phyloP scores from a whole-genome alignment of 2,888 invertebrate genomes.

The Acanthacorydalis orientalis region DNA sequence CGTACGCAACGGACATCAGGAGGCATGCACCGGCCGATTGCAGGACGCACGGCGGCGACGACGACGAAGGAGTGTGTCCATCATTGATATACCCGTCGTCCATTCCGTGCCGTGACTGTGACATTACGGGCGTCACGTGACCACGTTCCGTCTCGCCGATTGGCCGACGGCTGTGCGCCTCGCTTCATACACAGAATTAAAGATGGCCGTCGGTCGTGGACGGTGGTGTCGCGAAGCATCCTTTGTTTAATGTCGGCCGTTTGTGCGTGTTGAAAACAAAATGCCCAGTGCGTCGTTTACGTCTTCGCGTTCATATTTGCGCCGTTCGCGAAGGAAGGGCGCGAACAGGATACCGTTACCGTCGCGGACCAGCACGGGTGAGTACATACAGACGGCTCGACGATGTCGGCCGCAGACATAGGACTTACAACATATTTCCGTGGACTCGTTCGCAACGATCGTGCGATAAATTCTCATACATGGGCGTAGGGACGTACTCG shows the following conservation, averaged over 20 bases:
- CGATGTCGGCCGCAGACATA: too few relatives aligned
- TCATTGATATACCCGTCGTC: conserved; percentile 7
- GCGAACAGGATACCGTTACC: conserved; percentile 72
- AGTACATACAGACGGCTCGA: conserved; percentile 18
- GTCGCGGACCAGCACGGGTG: conserved; percentile 66
- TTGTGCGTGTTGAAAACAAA: conserved; percentile 25
- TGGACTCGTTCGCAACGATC: background rate
- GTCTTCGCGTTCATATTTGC: conserved; percentile 80
- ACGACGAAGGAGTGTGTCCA: too few relatives aligned
- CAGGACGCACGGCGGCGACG: conserved; percentile 1
- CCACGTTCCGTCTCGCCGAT: conserved; percentile 13
- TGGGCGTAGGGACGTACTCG: too few relatives aligned
- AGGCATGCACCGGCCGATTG: conserved; percentile 54
- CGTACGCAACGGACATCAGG: conserved; percentile 60
- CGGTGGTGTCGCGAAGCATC: conserved; percentile 45
- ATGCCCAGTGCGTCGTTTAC: conserved; percentile 94
- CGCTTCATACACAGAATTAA: conserved; percentile 38
- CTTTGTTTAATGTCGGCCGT: conserved; percentile 47
- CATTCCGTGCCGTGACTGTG: conserved; percentile 14
- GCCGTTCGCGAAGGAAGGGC: conserved; percentile 83
- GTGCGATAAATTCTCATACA: too few relatives aligned
- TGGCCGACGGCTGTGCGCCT: conserved; percentile 17
- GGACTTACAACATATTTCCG: conserved; percentile 17
- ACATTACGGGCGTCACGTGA: conserved; percentile 24
- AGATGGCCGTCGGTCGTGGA: conserved; percentile 67